Evolutionary conservation across 2,797 vertebrate species (phyloP), one percentile per base, ranked within the genome.

Genomic region (Danio jaintianensis): DNA sequence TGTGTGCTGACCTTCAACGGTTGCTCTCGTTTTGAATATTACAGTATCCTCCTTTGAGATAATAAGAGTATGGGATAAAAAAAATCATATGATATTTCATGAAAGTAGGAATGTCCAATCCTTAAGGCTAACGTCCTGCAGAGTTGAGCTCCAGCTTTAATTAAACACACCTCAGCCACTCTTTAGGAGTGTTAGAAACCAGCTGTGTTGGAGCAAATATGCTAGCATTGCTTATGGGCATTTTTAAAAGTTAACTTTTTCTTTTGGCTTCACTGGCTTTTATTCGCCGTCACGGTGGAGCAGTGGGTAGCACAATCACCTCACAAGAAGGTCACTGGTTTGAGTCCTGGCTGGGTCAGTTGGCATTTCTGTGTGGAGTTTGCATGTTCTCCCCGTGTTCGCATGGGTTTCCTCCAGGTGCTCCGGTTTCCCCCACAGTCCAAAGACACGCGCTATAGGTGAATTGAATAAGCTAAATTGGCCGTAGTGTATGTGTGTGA

Each of bases 41-140:
- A 29, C 12, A 61, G 71, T 36, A 52, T 62, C 40, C 20, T 71
- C 77, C 9, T 63, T 71, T 45, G 56, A 52, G 67, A 62, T 42
- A 56, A 53, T 42, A 15, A 45, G 7, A 29, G 40, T 45, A 15
- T 5, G 20, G 38, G 4, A 0, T 43, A 72, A 6, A 4, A 29
- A 68, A 58, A 18, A 43, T 38, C n/a, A 45, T 36, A 22, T 7
- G 52, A 66, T 59, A 42, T n/a, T 11, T 18, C 81, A 40, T 56
- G 77, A 70, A 7, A 70, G 10, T 5, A 50, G 45, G 22, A 22
- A 16, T 70, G 50, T 36, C 36, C 48, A 53, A 5, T 42, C 52
- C 9, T 9, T 68, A 50, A 3, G 47, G 15, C 66, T 15, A 50
- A 68, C 0, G 7, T 50, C 45, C 66, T 12, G 68, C 11, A 53